Evolutionary conservation across 1,140 invertebrate genomes (phyloP), one percentile per base, ranked within the genome.

Genomic region (Trichogramma pretiosum): DNA sequence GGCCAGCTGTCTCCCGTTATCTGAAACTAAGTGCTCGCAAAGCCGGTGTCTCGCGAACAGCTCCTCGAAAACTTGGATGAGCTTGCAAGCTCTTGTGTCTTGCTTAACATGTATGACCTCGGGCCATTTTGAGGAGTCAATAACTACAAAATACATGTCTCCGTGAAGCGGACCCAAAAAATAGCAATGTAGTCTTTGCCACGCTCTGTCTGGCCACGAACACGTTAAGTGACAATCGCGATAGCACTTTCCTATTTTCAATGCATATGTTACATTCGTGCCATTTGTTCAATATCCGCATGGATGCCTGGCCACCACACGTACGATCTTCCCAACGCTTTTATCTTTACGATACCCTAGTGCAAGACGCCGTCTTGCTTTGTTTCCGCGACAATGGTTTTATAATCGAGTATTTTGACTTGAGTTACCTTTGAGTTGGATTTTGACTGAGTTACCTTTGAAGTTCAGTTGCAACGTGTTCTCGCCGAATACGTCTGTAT

Each of bases 111-210:
- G 36, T 24, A 49, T 44, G 8, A 70, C 59, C 53, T 72, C 64
- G 21, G 59, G 56, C 62, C 63, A 73, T 43, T 65, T 67, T 1
- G 61, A 61, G 39, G 56, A 64, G 58, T 75, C 72, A 5, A 69
- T 56, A 3, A 70, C 26, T 24, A 75, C 59, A 14, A 73, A 50
- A 44, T 67, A 73, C 44, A 50, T 60, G 42, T 62, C 51, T 3
- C 54, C 54, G 18, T 58, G 24, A 41, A 67, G 65, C 17, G 66
- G 70, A 10, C 72, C 69, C 9, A 68, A 67, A 56, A 68, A 74
- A 51, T 76, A 75, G 1, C 73, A 56, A 51, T 77, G 72, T 0
- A 75, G 40, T 35, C n/a, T n/a, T n/a, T n/a, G n/a, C n/a, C n/a
- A n/a, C n/a, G n/a, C n/a, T n/a, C n/a, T n/a, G n/a, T n/a, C 71